Evolutionary conservation across 2,888 invertebrate species (phyloP).

Genomic region (Ptychoptera contaminata): DNA sequence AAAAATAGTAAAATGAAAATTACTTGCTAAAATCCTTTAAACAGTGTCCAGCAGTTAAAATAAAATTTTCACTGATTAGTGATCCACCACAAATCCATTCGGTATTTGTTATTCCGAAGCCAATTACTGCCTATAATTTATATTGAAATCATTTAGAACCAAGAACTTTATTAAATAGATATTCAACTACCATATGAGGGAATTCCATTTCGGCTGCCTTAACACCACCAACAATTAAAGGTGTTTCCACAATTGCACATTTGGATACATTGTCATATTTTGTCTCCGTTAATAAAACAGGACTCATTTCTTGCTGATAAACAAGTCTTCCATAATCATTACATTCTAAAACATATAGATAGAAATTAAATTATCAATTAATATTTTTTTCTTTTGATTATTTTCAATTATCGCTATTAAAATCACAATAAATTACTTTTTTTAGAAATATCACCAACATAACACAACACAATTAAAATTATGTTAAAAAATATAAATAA

Average conservation of each 20-base stretch:
- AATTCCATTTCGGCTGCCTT: conserved; percentile 28
- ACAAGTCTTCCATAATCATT: conserved; percentile 29
- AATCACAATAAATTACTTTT: too few species aligned
- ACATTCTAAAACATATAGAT: conserved; percentile 26
- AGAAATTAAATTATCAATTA: too few species aligned
- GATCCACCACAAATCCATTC: conserved; percentile 21
- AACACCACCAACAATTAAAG: conserved; percentile 32
- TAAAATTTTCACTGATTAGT: conserved; percentile 18
- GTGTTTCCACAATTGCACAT: conserved; percentile 28
- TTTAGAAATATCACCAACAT: too few species aligned
- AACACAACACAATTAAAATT: too few species aligned
- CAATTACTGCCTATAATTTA: conserved; percentile 16
- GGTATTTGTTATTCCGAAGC: conserved; percentile 14
- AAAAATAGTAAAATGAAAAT: neutral
- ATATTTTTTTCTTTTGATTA: too few species aligned
- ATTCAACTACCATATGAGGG: conserved; percentile 32
- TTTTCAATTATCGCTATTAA: too few species aligned
- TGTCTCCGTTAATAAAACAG: conserved; percentile 18
- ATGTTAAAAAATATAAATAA: too few species aligned
- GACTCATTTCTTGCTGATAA: conserved; percentile 20
- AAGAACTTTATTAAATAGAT: neutral
- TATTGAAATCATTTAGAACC: neutral
- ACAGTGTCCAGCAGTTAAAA: conserved; percentile 22
- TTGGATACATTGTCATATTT: conserved; percentile 14
- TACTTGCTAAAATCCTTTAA: conserved; percentile 17